Conservation (phyloP, 1,140 invertebrate species). For the Geopemphigus sp. region DNA sequence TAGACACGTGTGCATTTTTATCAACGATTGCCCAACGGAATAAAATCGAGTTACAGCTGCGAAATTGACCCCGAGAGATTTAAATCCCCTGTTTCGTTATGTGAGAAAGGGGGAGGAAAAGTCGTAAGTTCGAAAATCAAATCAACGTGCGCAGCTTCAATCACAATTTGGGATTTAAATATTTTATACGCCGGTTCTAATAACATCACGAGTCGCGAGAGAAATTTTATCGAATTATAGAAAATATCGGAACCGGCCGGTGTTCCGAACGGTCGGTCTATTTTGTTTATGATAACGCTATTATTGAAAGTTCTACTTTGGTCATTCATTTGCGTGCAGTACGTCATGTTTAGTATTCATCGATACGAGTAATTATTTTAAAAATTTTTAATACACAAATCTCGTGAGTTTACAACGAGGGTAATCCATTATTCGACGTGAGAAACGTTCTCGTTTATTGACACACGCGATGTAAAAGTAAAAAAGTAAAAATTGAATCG, state of each 20-base stretch:
- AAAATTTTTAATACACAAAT: not conserved
- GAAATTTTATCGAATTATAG: too few relatives aligned
- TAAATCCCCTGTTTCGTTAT: conserved; percentile 33
- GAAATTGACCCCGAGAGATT: conserved; percentile 29
- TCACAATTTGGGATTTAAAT: not conserved
- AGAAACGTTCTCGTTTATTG: conserved; percentile 33
- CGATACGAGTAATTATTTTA: not conserved
- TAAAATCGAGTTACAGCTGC: conserved; percentile 25
- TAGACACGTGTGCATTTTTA: not conserved
- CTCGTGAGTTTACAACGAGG: not conserved
- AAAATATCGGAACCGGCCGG: too few relatives aligned
- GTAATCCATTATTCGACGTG: not conserved
- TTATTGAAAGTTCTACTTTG: not conserved
- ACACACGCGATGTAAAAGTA: conserved; percentile 6
- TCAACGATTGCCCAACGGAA: conserved; percentile 24
- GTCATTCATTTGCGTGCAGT: not conserved
- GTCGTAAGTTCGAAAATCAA: conserved; percentile 10
- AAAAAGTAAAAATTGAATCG: conserved; percentile 8
- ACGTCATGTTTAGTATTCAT: not conserved
- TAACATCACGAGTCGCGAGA: not conserved
- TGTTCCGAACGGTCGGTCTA: too few relatives aligned
- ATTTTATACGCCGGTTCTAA: not conserved
- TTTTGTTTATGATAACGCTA: too few relatives aligned
- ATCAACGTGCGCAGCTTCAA: conserved; percentile 5
- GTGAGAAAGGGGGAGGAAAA: conserved; percentile 9